Evolutionary conservation across 2,797 vertebrate genomes (phyloP), one percentile per base, ranked within the genome.

Genomic region (Acipenser oxyrinchus): DNA sequence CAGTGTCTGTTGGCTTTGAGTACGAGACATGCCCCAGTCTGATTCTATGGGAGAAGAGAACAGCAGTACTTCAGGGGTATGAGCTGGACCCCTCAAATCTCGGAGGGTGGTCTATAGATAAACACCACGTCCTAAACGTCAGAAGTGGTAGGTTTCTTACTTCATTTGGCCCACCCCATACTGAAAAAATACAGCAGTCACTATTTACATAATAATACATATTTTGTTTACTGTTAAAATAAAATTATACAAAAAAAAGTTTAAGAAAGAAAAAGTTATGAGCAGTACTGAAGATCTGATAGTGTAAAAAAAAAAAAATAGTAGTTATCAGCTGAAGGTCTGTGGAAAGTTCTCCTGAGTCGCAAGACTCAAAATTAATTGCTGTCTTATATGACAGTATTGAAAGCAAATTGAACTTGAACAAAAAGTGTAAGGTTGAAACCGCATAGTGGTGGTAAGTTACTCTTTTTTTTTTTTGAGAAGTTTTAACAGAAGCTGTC

Each of bases 41-140:
- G 72, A 95, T 99, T 78, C 86, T 98, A 15, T 99, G 97, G 97
- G 97, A 99, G 87, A 99, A 99, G 83, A 94, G 96, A 79, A 98
- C 93, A 0, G 89, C 91, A 5, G 72, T 93, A 57, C 89, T 99
- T 68, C 95, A 99, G 80, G 96, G 96, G 62, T 98, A 94, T 60
- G 97, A 99, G 76, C 88, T 99, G 81, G 95, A 99, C 71, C 95
- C 96, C 53, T 95, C 95, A 70, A 94, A 91, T 78, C 88, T 99
- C 66, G 97, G 96, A 0, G 93, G 95, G 67, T 99, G 96, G 97
- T 98, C 95, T 9, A 86, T 99, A 74, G 89, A 99, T 84, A 98
- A 97, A 73, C 97, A 99, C 75, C 96, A 99, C 52, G 90, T 95
- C 48, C 92, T 99, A 60, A 99, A 99, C 69, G 89, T 95, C 58